Conservation (phyloP, 2,113 vertebrate genomes). For the Clupea harengus region DNA sequence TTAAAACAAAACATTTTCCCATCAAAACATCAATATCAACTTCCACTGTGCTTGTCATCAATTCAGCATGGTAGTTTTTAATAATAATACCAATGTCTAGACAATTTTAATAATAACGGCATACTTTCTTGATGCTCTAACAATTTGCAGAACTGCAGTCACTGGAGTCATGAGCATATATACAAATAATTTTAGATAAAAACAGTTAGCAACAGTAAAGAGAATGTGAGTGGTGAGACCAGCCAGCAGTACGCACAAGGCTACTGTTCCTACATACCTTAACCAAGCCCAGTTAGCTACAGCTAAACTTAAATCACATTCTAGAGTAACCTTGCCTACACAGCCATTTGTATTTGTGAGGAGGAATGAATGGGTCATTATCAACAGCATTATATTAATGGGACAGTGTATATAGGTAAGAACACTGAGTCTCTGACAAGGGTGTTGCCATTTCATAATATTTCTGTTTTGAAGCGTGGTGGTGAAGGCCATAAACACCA, state of each 20-base stretch:
- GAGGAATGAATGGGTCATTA: background rate
- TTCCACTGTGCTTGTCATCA: too few species aligned
- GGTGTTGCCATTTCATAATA: background rate
- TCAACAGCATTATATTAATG: background rate
- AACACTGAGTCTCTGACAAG: background rate
- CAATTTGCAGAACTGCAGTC: conserved; percentile 13
- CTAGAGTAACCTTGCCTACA: background rate
- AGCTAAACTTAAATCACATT: background rate
- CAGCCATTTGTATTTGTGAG: background rate
- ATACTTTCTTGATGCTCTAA: conserved; percentile 4
- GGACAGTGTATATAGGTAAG: background rate
- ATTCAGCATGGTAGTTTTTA: too few species aligned
- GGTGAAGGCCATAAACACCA: background rate
- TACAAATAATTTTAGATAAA: background rate
- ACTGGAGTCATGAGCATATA: background rate
- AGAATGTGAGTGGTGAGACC: background rate
- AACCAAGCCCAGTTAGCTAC: background rate
- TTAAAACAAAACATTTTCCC: background rate
- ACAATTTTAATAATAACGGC: background rate
- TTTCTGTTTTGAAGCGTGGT: background rate
- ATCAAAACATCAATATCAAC: background rate
- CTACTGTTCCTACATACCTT: background rate
- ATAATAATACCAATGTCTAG: background rate
- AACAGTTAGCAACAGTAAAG: background rate
- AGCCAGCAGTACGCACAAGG: background rate